Conservation (phyloP, 2,113 vertebrate species). For the Zosterops borbonicus region DNA sequence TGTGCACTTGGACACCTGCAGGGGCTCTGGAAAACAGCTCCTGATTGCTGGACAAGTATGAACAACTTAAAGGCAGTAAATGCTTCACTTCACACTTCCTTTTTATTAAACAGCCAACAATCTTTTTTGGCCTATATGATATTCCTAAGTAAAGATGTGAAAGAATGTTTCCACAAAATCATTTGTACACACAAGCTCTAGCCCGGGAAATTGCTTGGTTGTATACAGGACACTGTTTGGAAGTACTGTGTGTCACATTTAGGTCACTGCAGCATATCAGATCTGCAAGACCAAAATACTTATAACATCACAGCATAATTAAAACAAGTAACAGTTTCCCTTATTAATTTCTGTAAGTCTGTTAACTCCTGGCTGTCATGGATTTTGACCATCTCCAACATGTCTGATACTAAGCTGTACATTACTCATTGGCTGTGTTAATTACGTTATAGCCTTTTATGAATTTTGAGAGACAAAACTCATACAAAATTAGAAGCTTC, state of each 20-base stretch:
- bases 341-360: neutral
- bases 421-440: neutral
- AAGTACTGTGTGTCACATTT: neutral
- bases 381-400: neutral
- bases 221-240: neutral
- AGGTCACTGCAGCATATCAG: neutral
- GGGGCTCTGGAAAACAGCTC: slow-evolving; percentile 16
- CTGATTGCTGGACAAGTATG: neutral
- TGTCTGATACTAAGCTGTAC: neutral
- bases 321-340: neutral
- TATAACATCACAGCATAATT: neutral
- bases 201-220: neutral
- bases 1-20: neutral
- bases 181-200: neutral
- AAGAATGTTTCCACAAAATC: slow-evolving; percentile 4
- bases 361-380: neutral
- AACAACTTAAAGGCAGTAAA: slow-evolving; percentile 24
- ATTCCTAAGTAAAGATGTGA: neutral
- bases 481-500: neutral
- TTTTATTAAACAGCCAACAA: slow-evolving; percentile 39
- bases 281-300: neutral
- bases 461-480: neutral
- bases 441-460: neutral
- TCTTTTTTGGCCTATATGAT: neutral
- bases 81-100: slow-evolving; percentile 51